Evolutionary conservation across 2,888 invertebrate genomes (phyloP).

Genomic region (Hirudinaria manillensis): DNA sequence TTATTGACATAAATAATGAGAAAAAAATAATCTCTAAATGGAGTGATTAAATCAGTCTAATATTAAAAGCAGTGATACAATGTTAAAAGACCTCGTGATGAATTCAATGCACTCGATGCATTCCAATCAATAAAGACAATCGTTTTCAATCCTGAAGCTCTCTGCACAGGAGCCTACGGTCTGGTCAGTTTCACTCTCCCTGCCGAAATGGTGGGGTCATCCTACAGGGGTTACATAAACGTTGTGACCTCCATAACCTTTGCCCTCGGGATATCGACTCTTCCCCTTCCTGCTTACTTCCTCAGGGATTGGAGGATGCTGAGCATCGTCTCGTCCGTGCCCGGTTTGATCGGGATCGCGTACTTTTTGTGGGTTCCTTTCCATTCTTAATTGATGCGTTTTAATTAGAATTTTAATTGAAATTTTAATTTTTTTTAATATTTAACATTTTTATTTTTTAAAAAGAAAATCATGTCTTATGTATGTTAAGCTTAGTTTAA

Average conservation of each 20-base stretch:
- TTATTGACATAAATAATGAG: too few relatives aligned
- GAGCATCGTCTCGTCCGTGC: conserved; percentile 40
- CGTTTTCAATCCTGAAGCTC: too few relatives aligned
- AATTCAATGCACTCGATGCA: too few relatives aligned
- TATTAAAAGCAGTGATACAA: too few relatives aligned
- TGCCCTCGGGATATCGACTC: conserved; percentile 41
- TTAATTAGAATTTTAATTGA: not conserved
- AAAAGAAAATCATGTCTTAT: not conserved
- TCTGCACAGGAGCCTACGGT: conserved; percentile 33
- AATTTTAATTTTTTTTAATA: not conserved
- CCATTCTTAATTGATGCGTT: not conserved
- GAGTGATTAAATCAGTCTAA: too few relatives aligned
- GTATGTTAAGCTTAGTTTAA: too few relatives aligned
- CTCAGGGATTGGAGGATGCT: conserved; percentile 43
- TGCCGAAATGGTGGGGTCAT: conserved; percentile 38
- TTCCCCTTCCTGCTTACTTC: conserved; percentile 41
- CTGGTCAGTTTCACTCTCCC: conserved; percentile 36
- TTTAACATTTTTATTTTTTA: not conserved
- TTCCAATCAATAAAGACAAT: too few relatives aligned
- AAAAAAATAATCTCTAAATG: too few relatives aligned
- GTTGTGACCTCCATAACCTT: conserved; percentile 36
- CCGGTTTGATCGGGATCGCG: conserved; percentile 44
- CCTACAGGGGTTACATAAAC: conserved; percentile 37
- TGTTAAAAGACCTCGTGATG: too few relatives aligned
- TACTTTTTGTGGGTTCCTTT: conserved; percentile 60